Evolutionary conservation across 2,888 invertebrate genomes (phyloP), one percentile per base, ranked within the genome.

Genomic region (Nomada ferruginata): DNA sequence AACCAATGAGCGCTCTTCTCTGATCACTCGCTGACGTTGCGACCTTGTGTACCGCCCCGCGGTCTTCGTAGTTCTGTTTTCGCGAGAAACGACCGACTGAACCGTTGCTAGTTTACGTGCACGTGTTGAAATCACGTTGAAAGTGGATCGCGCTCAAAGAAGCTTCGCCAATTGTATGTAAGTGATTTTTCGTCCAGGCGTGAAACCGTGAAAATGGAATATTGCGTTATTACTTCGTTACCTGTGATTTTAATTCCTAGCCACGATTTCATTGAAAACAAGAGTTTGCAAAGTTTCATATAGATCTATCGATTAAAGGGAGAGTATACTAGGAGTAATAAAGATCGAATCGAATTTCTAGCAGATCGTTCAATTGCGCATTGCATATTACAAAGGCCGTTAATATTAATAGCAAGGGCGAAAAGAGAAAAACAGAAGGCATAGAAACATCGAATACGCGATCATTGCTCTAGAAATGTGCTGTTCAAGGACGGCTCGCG

Each of bases 21-120:
- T 59, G 85, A 70, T 76, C 64, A 55, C 60, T 70, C 76, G 55
- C 50, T 92, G 91, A 91, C 91, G 20, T 20, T 20, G 92, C 94
- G 93, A 93, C 94, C 93, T 94, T 93, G 94, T 92, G 91, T 90
- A 88, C 89, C 88, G 89, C 87, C 90, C 90, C 88, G 74, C 82
- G 69, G 78, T 82, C 85, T 86, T 86, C 76, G 87, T 83, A 79
- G 83, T 76, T 74, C 64, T 76, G 76, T 85, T 85, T 85, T 77
- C 85, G 76, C 71, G 79, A 85, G 82, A 78, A 82, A 84, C 81
- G 77, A 75, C 79, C 82, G 66, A 84, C 76, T 7, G 52, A 69
- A 75, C 75, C 60, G 75, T 61, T 63, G 76, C 73, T 60, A 29
- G 44, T 44, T 36, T 69, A 60, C 64, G 83, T 79, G 70, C 85